Conservation (phyloP, 2,797 vertebrate species). For the Tokudaia tokunoshimensis region DNA sequence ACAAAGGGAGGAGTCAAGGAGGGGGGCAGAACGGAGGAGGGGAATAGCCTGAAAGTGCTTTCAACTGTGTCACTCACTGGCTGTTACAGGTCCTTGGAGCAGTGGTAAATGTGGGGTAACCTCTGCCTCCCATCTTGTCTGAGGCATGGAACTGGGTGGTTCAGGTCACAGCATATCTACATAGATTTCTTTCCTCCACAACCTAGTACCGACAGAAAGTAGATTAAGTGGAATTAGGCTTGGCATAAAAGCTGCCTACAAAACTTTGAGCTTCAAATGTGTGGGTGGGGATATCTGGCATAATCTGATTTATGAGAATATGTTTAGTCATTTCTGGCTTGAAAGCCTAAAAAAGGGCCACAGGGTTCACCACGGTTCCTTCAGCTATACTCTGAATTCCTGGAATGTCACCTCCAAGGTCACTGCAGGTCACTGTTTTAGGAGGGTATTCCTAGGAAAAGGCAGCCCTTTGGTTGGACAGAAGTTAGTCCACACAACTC, state of each 20-base stretch:
- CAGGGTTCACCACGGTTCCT: neutral
- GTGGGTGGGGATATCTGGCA: neutral
- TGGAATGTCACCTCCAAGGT: neutral
- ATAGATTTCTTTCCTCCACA: neutral
- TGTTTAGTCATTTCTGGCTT: conserved; percentile 53
- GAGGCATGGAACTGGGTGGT: neutral
- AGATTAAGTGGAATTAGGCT: neutral
- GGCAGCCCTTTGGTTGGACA: neutral
- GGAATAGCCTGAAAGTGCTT: neutral
- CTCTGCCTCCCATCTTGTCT: neutral
- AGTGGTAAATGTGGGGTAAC: neutral
- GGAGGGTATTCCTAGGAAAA: conserved; percentile 35
- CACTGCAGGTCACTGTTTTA: neutral
- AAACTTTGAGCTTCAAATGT: conserved; percentile 26
- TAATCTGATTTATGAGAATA: conserved; percentile 36
- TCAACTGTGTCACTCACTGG: neutral
- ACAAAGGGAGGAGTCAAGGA: no score
- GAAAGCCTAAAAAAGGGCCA: neutral
- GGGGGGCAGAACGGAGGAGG: neutral
- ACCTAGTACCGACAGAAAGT: neutral
- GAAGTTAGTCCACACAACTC: neutral
- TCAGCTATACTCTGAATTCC: neutral
- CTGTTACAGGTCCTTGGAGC: neutral
- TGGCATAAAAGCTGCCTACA: conserved; percentile 6
- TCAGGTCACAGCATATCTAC: neutral